Conservation (phyloP, 2,888 invertebrate species). For the Phoronis australis region DNA sequence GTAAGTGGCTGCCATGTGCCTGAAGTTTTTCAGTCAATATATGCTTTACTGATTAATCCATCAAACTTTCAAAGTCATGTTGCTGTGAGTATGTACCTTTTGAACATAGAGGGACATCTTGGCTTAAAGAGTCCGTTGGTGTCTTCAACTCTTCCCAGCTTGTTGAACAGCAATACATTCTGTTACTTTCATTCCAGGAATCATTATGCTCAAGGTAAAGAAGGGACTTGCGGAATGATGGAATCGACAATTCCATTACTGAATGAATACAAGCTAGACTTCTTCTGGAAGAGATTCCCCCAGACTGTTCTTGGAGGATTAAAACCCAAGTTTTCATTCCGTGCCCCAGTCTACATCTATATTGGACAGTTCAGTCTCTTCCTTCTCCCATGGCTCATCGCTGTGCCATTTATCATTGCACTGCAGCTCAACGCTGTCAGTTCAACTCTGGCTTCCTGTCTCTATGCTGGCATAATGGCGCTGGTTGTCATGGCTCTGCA, state of each 20-base stretch:
- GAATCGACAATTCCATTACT: constrained; percentile 42
- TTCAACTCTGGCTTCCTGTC: constrained; percentile 20
- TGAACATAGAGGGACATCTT: too few species aligned
- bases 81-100: too few species aligned
- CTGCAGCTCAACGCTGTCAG: constrained; percentile 23
- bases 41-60: too few species aligned
- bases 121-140: too few species aligned
- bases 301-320: constrained; percentile 48
- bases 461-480: constrained; percentile 31
- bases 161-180: too few species aligned
- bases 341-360: constrained; percentile 43
- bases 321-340: constrained; percentile 38
- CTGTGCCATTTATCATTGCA: constrained; percentile 38
- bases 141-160: too few species aligned
- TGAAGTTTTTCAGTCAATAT: too few species aligned
- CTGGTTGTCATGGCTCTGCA: constrained; percentile 34
- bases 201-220: too few species aligned
- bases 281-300: constrained; percentile 44
- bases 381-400: constrained; percentile 38
- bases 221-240: constrained; percentile 16
- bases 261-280: constrained; percentile 47
- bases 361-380: constrained; percentile 39
- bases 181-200: too few species aligned
- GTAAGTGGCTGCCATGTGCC: too few species aligned
- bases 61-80: too few species aligned